phyloP scores from a whole-genome alignment of 2,113 vertebrate species.

The Oreochromis tanganicae region DNA sequence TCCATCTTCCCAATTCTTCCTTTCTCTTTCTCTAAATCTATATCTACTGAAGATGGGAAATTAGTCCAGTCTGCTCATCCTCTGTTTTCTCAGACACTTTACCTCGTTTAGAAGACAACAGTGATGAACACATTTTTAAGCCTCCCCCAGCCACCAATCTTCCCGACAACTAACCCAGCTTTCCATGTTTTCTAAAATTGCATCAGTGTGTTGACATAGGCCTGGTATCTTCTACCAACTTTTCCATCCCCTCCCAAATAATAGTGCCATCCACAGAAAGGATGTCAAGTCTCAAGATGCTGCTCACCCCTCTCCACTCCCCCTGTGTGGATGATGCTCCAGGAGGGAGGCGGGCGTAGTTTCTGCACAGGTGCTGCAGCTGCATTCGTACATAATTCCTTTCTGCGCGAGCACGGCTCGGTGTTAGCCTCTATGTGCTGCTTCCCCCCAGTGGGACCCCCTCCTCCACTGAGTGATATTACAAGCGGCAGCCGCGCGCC shows the following conservation, averaged over 20 bases:
- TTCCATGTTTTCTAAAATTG: slow-evolving; percentile 70
- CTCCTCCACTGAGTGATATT: slow-evolving; percentile 76
- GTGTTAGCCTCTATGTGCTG: slow-evolving; percentile 62
- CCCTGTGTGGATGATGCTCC: slow-evolving; percentile 46
- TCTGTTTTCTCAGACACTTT: not conserved
- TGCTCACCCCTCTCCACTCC: slow-evolving; percentile 62
- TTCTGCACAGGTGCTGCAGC: slow-evolving; percentile 75
- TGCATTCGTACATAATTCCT: slow-evolving; percentile 68
- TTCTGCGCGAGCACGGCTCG: slow-evolving; percentile 49
- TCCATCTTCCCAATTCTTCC: not conserved
- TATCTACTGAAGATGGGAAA: not conserved
- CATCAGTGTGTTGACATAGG: slow-evolving; percentile 74
- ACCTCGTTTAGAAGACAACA: slow-evolving; percentile 40
- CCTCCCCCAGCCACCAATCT: slow-evolving; percentile 29
- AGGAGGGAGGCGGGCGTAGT: slow-evolving; percentile 1
- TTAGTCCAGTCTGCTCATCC: not conserved
- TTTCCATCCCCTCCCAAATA: slow-evolving; percentile 69
- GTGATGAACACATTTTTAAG: slow-evolving; percentile 34
- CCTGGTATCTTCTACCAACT: slow-evolving; percentile 54
- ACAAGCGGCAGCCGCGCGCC: slow-evolving; percentile 72
- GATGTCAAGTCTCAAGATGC: slow-evolving; percentile 76
- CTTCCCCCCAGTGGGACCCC: slow-evolving; percentile 65
- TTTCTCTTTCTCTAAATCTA: not conserved
- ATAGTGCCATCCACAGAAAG: slow-evolving; percentile 70
- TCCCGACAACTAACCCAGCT: slow-evolving; percentile 53